Percentiles rank a stretch among this genome's conserved stretches.
These are phyloP conservation scores for Batillaria attramentaria DNA, from an alignment of 1,140 invertebrate species.

Conservation along the genomic window DNA sequence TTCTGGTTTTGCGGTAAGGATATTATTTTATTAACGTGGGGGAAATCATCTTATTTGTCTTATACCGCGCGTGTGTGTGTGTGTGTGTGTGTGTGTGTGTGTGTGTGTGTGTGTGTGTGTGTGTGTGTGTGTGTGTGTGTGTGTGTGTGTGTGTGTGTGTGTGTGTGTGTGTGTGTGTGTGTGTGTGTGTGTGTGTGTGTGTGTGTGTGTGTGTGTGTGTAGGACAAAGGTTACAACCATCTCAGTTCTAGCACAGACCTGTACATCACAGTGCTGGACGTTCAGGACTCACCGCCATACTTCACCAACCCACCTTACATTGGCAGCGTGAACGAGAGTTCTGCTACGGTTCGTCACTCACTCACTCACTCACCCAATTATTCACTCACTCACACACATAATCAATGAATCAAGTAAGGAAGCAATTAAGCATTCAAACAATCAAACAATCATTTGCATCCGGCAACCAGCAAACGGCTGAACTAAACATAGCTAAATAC, in stretches of 20 bases:
- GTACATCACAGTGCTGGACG: slow-evolving; percentile 45
- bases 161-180: background rate
- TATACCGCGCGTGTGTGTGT: background rate
- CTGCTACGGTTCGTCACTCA: background rate
- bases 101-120: background rate
- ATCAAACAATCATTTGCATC: no score
- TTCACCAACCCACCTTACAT: slow-evolving; percentile 45
- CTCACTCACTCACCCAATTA: background rate
- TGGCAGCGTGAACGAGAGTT: slow-evolving; percentile 25
- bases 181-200: background rate
- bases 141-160: background rate
- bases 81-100: background rate
- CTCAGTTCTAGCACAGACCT: slow-evolving; percentile 27
- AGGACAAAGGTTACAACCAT: slow-evolving; percentile 1
- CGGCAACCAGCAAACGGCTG: no score
- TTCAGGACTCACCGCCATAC: slow-evolving; percentile 47
- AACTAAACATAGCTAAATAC: no score
- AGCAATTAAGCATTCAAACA: no score
- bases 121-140: background rate
- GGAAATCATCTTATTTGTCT: background rate
- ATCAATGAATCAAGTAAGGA: no score
- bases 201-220: background rate
- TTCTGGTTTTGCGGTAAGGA: background rate
- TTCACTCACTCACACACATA: background rate
- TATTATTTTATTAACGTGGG: background rate